These are phyloP conservation scores for Benthosema pterotum DNA, from an alignment of 2,797 vertebrate species.

Conservation along the genomic window DNA sequence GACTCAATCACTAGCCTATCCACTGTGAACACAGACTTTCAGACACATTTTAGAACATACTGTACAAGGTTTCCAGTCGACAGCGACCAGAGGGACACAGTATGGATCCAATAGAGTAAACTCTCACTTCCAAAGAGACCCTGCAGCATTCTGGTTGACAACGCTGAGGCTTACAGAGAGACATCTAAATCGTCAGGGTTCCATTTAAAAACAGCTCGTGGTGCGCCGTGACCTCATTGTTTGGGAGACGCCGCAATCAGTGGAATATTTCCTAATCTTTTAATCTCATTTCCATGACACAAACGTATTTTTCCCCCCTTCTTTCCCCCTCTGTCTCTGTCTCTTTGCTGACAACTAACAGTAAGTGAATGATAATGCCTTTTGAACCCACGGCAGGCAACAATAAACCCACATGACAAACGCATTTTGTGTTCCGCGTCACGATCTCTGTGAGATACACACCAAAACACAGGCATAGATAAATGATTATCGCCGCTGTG, in stretches of 20 bases:
- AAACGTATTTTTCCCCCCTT: slow-evolving; percentile 17
- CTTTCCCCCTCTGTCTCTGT: background rate
- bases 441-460: slow-evolving; percentile 54
- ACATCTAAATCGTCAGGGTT: slow-evolving; percentile 40
- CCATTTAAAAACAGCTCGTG: slow-evolving; percentile 45
- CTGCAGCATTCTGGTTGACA: slow-evolving; percentile 60
- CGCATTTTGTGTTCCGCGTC: slow-evolving; percentile 59
- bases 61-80: too few species aligned
- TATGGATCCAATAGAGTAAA: slow-evolving; percentile 47
- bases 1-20: too few species aligned
- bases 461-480: slow-evolving; percentile 60
- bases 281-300: slow-evolving; percentile 66
- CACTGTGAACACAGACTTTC: too few species aligned
- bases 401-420: slow-evolving; percentile 66
- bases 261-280: slow-evolving; percentile 61
- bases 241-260: slow-evolving; percentile 64
- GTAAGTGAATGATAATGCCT: slow-evolving; percentile 41
- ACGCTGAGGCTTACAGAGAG: slow-evolving; percentile 23
- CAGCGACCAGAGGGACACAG: background rate
- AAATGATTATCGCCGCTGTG: slow-evolving; percentile 44
- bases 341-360: slow-evolving; percentile 48
- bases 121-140: slow-evolving; percentile 60
- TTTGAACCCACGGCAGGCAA: slow-evolving; percentile 45
- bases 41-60: too few species aligned
- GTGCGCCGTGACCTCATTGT: slow-evolving; percentile 67